Evolutionary conservation across 1,140 invertebrate species (phyloP).

Genomic region (Apis mellifera): Amel_HAv3.1 CM009944.2:811001-811500

Average conservation of each 20-base stretch:
- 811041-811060: slow-evolving; percentile 93
- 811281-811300: neutral
- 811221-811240: slow-evolving; percentile 41
- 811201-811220: slow-evolving; percentile 40
- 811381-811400: no score
- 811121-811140: slow-evolving; percentile 91
- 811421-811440: no score
- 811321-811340: neutral
- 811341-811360: no score
- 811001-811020: neutral
- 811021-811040: slow-evolving; percentile 32
- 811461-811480: no score
- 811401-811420: no score
- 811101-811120: slow-evolving; percentile 92
- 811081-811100: slow-evolving; percentile 93
- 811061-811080: slow-evolving; percentile 92
- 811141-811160: slow-evolving; percentile 88
- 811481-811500: no score
- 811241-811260: slow-evolving; percentile 18
- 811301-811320: neutral
- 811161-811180: slow-evolving; percentile 42
- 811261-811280: neutral
- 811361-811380: no score
- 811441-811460: no score
- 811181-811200: slow-evolving; percentile 50